Conservation (phyloP, 2,797 vertebrate genomes). For the Dicrostonyx torquatus region DNA sequence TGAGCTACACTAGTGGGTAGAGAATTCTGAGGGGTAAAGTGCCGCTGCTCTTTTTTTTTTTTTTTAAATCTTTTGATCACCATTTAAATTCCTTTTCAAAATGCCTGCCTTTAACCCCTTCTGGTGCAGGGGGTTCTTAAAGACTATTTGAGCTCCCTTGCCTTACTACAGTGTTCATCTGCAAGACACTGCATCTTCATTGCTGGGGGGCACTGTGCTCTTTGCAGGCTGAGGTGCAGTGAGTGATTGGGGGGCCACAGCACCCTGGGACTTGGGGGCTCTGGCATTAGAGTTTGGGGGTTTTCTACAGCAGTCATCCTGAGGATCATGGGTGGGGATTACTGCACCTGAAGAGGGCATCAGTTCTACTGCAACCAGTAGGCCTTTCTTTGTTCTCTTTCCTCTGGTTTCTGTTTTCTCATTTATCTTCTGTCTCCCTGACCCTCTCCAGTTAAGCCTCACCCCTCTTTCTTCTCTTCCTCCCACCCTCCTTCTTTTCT, state of each 20-base stretch:
- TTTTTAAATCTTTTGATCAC: neutral
- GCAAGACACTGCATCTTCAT: neutral
- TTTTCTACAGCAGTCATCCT: neutral
- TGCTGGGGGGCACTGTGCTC: neutral
- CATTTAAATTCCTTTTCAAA: slow-evolving; percentile 26
- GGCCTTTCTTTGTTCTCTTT: neutral
- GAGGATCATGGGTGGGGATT: neutral
- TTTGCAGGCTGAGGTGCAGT: neutral
- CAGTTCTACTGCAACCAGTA: neutral
- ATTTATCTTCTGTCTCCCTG: neutral
- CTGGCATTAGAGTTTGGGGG: neutral
- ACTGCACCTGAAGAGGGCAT: neutral
- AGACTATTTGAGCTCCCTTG: too few species aligned
- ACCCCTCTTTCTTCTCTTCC: neutral
- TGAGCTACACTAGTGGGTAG: neutral
- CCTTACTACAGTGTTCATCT: neutral
- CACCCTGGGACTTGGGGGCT: neutral
- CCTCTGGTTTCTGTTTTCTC: neutral
- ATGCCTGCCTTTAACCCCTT: neutral
- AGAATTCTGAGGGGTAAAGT: neutral
- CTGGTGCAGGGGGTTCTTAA: neutral
- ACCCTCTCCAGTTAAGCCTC: neutral
- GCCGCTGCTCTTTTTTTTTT: neutral
- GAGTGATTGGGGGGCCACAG: neutral
- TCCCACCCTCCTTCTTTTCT: too few species aligned